Evolutionary conservation across 2,797 vertebrate species (phyloP), one percentile per base, ranked within the genome.

Genomic region (Myotis findleyi): DNA sequence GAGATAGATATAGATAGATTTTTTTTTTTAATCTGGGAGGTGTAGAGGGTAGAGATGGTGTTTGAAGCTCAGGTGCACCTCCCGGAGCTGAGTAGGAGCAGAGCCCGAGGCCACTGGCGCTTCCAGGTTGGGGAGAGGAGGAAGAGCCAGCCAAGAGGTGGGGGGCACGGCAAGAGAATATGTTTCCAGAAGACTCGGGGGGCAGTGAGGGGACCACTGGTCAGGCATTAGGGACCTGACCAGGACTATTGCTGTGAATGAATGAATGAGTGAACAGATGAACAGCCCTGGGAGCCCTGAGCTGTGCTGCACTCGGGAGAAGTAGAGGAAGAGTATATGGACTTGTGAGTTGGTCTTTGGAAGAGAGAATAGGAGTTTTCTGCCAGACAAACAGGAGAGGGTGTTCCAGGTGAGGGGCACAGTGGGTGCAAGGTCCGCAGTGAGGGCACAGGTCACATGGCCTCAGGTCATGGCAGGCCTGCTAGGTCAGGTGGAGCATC

Each of bases 161-260:
- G 64, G 49, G 20, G 11, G 20, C 49, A 30, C 2, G 6, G 75
- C 44, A 3, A 10, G 27, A 57, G 18, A 25, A 12, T 33, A 23
- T 69, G 80, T 89, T 38, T 90, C 83, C 62, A 30, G 38, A 49
- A 71, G 76, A 66, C 38, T 33, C 3, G 16, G 55, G 11, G 57
- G 12, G 11, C 44, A 33, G 14, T 4, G 17, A 83, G 21, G 66
- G 49, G 11, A 21, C 57, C 12, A 0, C 9, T 3, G 3, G 57
- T 30, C 57, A 14, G 41, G 57, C 69, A 5, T 59, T 30, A 18
- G 59, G 16, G 2, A n/a, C 85, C 53, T 33, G 62, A 87, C 68
- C 11, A 16, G 77, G 23, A 62, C 44, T 1, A 1, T 49, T 1
- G 0, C 49, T 0, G 0, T 17, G 38, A 38, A 38, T 44, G 38